Evolutionary conservation across 2,888 invertebrate genomes (phyloP).

Genomic region (Drosophila imparisetae): DNA sequence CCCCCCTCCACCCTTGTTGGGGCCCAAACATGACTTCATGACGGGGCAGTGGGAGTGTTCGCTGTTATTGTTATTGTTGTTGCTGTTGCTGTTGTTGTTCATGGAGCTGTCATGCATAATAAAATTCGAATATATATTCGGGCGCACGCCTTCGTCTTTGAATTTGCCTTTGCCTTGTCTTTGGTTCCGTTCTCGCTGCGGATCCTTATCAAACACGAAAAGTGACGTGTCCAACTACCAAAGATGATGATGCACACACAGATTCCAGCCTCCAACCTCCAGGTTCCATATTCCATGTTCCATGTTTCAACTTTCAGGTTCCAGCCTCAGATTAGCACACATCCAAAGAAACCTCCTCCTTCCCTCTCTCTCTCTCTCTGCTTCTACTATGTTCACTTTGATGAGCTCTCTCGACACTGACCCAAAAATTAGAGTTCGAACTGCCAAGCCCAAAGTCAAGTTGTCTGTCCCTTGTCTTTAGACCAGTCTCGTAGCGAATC

Average conservation of each 20-base stretch:
- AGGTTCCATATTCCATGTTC: constrained; percentile 11
- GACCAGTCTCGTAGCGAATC: constrained; percentile 42
- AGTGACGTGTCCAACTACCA: constrained; percentile 73
- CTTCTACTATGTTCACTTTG: constrained; percentile 4
- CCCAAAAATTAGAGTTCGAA: constrained; percentile 54
- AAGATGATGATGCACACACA: constrained; percentile 66
- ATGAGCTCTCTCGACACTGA: constrained; percentile 55
- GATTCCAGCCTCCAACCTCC: constrained; percentile 28
- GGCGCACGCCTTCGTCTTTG: constrained; percentile 67
- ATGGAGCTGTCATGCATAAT: constrained; percentile 76
- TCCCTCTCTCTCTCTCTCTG: neutral
- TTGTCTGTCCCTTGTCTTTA: constrained; percentile 33
- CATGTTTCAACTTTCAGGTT: neutral
- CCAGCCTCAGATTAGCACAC: constrained; percentile 23
- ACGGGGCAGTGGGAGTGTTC: constrained; percentile 60
- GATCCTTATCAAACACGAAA: constrained; percentile 78
- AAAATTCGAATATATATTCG: constrained; percentile 77
- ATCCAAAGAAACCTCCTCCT: constrained; percentile 5
- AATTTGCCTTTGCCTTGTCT: constrained; percentile 22
- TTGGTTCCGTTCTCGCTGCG: constrained; percentile 61
- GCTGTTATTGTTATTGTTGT: constrained; percentile 51
- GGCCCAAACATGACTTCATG: constrained; percentile 43
- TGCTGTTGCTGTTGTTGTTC: constrained; percentile 49
- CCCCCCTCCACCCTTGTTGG: constrained; percentile 5
- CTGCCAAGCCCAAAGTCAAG: constrained; percentile 48